Evolutionary conservation across 2,888 invertebrate species (phyloP).

Genomic region (Cyrtodaria siliqua): DNA sequence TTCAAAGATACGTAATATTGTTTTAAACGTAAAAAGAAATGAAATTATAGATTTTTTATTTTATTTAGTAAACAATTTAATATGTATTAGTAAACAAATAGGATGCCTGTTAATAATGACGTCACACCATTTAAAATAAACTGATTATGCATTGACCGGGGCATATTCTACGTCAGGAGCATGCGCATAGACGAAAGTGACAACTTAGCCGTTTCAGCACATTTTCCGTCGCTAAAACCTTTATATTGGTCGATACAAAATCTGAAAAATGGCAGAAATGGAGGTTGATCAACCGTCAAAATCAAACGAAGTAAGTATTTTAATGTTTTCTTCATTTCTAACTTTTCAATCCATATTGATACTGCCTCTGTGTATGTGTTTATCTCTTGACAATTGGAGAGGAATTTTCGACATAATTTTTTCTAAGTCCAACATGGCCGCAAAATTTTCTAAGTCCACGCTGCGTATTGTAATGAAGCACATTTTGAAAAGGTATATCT

Average conservation of each 20-base stretch:
- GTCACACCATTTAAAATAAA: no score
- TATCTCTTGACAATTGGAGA: constrained; percentile 37
- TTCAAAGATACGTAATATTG: no score
- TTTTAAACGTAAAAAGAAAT: no score
- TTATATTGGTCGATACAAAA: constrained; percentile 37
- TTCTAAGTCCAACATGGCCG: constrained; percentile 83
- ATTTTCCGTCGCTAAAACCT: constrained; percentile 58
- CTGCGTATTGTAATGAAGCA: constrained; percentile 5
- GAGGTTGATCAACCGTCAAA: constrained; percentile 50
- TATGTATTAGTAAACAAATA: no score
- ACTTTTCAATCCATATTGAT: not conserved
- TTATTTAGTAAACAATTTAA: no score
- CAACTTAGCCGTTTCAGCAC: constrained; percentile 80
- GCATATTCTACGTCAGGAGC: constrained; percentile 52
- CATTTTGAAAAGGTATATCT: constrained; percentile 1
- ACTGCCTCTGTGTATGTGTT: constrained; percentile 3
- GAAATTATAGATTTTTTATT: no score
- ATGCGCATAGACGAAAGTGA: constrained; percentile 73
- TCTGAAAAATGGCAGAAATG: constrained; percentile 62
- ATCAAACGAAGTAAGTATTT: constrained; percentile 59
- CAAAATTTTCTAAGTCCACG: constrained; percentile 81
- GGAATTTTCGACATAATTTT: constrained; percentile 60
- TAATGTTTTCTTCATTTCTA: constrained; percentile 29
- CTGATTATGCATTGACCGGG: no score
- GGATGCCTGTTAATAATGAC: no score